Evolutionary conservation across 2,888 invertebrate genomes (phyloP), one percentile per base, ranked within the genome.

Genomic region (Hipparchia semele): DNA sequence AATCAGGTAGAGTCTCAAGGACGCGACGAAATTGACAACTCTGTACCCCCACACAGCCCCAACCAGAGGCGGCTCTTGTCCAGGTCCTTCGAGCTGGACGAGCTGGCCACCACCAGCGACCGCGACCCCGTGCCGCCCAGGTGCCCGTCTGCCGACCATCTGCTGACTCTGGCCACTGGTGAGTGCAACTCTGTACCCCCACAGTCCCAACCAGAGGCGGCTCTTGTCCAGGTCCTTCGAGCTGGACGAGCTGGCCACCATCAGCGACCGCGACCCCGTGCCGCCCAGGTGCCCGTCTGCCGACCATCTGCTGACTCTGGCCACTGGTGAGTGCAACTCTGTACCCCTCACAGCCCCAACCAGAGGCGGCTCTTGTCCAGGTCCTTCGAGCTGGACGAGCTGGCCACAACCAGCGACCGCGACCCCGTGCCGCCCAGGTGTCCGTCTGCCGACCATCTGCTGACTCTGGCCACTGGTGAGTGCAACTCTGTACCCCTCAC

Each of bases 91-190:
- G 92, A 93, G 72, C 79, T 92, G 74, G 92, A 93, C 67, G 90
- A 91, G 72, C 80, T 90, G 71, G 85, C 86, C 0, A 80, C 73
- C 4, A 68, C 69, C 33, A 80, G 76, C 10, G 87, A 87, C 46
- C 72, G 78, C 12, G 82, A 78, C 6, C 65, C 65, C 51, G 84
- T 86, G 13, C 88, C 91, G 13, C 90, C 90, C 0, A 76, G 93
- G 5, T 94, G 93, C 70, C 91, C 94, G 0, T 92, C 94, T 0
- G 88, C 93, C 2, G 94, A 94, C 72, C 91, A 93, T 75, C 84
- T 94, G 8, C 82, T 92, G 12, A 82, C 87, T 0, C 75, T 88
- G 10, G 85, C 87, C 53, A 80, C 84, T 61, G 91, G 92, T 54
- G 60, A 58, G 56, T 58, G 23, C 56, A n/a, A 45, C 13, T 13